phyloP scores from a whole-genome alignment of 1,140 invertebrate species.

The Drosophila micromelanica region DNA sequence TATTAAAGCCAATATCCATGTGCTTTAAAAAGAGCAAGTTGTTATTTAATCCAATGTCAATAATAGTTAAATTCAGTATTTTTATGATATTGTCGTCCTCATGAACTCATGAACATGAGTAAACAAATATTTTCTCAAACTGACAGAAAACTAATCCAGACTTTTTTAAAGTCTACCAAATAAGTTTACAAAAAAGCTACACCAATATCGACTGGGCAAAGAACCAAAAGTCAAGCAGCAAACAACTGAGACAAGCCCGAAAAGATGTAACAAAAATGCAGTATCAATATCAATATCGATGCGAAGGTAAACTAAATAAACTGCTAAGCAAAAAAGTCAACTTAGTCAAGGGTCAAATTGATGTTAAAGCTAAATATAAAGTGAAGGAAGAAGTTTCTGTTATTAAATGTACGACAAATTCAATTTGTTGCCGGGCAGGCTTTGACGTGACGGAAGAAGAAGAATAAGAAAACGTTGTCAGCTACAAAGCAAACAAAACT shows the following conservation, averaged over 20 bases:
- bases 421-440: slow-evolving; percentile 54
- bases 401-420: slow-evolving; percentile 70
- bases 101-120: no score
- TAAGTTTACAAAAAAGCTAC: not conserved
- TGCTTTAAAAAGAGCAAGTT: no score
- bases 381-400: slow-evolving; percentile 35
- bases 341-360: slow-evolving; percentile 12
- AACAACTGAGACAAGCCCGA: slow-evolving; percentile 1
- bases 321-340: slow-evolving; percentile 38
- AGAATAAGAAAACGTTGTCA: slow-evolving; percentile 17
- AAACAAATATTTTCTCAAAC: not conserved
- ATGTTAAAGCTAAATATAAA: slow-evolving; percentile 21
- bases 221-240: not conserved
- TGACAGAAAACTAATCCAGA: not conserved
- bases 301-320: not conserved
- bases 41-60: no score
- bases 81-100: no score
- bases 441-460: not conserved
- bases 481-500: slow-evolving; percentile 42
- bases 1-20: no score
- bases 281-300: slow-evolving; percentile 7
- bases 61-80: no score
- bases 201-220: slow-evolving; percentile 32
- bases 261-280: not conserved
- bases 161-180: not conserved